These are phyloP conservation scores for Trichechus manatus DNA, from an alignment of 2,113 vertebrate species.

Conservation along the genomic window DNA sequence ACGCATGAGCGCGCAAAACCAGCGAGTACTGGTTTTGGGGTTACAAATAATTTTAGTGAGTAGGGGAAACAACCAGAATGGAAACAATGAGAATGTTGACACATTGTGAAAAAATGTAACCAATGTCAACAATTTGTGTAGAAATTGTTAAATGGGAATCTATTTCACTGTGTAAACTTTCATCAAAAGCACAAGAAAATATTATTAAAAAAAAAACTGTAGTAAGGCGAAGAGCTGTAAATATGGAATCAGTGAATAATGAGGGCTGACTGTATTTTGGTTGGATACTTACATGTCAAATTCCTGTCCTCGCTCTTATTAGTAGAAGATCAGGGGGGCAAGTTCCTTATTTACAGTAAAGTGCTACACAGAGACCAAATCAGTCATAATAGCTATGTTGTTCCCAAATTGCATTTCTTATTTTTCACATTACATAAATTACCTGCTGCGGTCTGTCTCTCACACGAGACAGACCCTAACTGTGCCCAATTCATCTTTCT, in stretches of 20 bases:
- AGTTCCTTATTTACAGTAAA: not conserved
- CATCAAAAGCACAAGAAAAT: not conserved
- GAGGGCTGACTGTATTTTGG: not conserved
- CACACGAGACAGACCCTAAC: not conserved
- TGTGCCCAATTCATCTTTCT: not conserved
- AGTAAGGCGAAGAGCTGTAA: not conserved
- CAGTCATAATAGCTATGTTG: not conserved
- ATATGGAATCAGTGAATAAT: not conserved
- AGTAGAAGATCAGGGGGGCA: not conserved
- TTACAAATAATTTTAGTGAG: not conserved
- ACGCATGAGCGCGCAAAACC: not conserved
- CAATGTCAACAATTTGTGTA: not conserved
- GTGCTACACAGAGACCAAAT: not conserved
- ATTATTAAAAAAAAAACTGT: not conserved
- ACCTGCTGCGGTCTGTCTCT: not conserved
- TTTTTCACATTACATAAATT: not conserved
- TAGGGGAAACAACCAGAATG: not conserved
- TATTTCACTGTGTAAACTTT: not conserved
- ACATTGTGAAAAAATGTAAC: not conserved
- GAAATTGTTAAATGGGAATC: not conserved
- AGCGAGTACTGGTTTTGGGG: not conserved
- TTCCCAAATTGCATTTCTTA: not conserved
- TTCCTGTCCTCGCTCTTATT: slow-evolving; percentile 9
- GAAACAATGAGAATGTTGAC: not conserved
- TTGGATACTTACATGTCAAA: not conserved